A percentile compares a stretch with the other conserved stretches of the same genome.
phyloP scores from a whole-genome alignment of 1,140 invertebrate genomes.

The Bombyx mandarina region DNA sequence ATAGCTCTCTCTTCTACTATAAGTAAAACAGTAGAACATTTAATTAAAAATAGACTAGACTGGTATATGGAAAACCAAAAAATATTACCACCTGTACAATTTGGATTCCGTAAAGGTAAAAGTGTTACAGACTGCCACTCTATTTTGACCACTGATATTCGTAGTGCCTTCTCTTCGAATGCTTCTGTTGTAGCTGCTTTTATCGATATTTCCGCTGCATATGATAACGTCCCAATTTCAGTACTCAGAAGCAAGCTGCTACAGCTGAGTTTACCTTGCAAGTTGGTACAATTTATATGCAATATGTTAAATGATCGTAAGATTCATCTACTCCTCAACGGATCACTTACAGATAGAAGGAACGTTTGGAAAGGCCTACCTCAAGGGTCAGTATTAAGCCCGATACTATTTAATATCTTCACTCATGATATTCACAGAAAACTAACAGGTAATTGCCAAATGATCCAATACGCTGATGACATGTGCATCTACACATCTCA shows the following conservation, averaged over 20 bases:
- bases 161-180: too few species aligned
- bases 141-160: too few species aligned
- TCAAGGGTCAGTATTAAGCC: conserved; percentile 20
- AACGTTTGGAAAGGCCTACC: conserved; percentile 16
- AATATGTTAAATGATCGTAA: conserved; percentile 11
- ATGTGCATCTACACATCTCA: too few species aligned
- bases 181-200: too few species aligned
- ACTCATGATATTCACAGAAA: conserved; percentile 11
- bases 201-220: too few species aligned
- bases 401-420: conserved; percentile 20
- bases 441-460: conserved; percentile 1
- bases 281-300: conserved; percentile 9
- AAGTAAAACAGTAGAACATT: conserved; percentile 20
- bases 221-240: too few species aligned
- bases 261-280: conserved; percentile 10
- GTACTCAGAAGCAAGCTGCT: conserved; percentile 13
- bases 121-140: too few species aligned
- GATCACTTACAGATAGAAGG: not conserved
- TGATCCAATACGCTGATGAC: conserved; percentile 18
- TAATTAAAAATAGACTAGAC: conserved; percentile 20
- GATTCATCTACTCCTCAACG: conserved; percentile 3
- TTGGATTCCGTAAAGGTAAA: too few species aligned
- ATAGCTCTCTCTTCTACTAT: conserved; percentile 23
- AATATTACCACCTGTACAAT: conserved; percentile 16
- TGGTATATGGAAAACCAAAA: conserved; percentile 20